Percentiles rank a stretch among this genome's conserved stretches.
These are phyloP conservation scores for Agonopterix alstromeriana DNA, from an alignment of 2,888 invertebrate genomes.

Conservation along the genomic window DNA sequence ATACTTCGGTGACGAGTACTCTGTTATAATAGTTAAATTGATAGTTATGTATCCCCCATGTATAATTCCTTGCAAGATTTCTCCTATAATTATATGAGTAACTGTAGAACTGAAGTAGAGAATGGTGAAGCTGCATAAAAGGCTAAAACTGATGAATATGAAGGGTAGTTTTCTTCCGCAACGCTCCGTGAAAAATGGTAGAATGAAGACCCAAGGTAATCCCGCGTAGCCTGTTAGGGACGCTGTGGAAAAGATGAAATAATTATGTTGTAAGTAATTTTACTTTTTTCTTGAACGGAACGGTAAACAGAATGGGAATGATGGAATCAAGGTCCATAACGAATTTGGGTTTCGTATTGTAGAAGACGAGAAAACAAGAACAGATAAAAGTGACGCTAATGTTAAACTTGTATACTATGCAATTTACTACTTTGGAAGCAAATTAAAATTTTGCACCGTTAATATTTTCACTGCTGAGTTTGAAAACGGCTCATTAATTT, in stretches of 20 bases:
- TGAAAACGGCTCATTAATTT: no score
- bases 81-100: constrained; percentile 25
- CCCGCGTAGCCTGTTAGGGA: constrained; percentile 34
- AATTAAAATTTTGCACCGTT: no score
- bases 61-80: constrained; percentile 29
- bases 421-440: no score
- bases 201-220: constrained; percentile 30
- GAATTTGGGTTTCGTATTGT: no score
- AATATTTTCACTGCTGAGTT: no score
- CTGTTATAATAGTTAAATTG: not conserved
- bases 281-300: not conserved
- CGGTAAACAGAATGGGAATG: not conserved
- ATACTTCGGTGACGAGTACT: constrained; percentile 11
- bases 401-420: no score
- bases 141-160: constrained; percentile 20
- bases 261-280: not conserved
- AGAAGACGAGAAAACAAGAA: no score
- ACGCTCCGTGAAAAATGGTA: constrained; percentile 27
- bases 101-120: constrained; percentile 24
- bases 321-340: not conserved
- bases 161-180: constrained; percentile 33
- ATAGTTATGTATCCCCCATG: constrained; percentile 6
- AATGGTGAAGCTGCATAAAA: constrained; percentile 22
- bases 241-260: constrained; percentile 17
- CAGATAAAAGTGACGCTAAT: no score